These are phyloP conservation scores for Schrankia costaestrigalis DNA, from an alignment of 2,888 invertebrate genomes.

Conservation along the genomic window DNA sequence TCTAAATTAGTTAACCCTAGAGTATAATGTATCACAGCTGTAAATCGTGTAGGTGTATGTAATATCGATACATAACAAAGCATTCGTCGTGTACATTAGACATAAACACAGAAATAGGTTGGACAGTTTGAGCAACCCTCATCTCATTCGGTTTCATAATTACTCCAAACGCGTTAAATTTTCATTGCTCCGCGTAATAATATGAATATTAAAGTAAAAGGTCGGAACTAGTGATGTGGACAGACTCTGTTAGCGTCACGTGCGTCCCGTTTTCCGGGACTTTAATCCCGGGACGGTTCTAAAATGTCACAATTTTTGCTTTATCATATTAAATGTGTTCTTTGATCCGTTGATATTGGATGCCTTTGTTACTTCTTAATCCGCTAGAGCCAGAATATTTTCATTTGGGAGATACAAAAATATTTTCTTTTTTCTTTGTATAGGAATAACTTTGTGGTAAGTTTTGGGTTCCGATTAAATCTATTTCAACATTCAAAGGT, in stretches of 20 bases:
- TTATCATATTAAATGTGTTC: constrained; percentile 17
- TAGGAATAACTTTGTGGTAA: no score
- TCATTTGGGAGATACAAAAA: no score
- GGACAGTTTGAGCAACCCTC: constrained; percentile 23
- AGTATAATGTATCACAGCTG: no score
- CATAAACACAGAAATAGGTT: constrained; percentile 21
- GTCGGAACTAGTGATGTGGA: constrained; percentile 33
- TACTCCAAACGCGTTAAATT: constrained; percentile 34
- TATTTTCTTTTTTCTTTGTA: no score
- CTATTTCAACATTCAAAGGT: no score
- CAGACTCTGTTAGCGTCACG: constrained; percentile 20
- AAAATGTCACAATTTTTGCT: constrained; percentile 17
- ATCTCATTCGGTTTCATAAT: constrained; percentile 31
- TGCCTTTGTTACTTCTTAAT: constrained; percentile 22
- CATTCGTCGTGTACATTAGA: no score
- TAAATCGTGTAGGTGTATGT: no score
- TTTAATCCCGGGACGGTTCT: constrained; percentile 27
- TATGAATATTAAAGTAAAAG: constrained; percentile 39
- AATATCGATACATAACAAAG: no score
- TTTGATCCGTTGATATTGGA: constrained; percentile 24
- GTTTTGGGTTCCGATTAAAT: no score
- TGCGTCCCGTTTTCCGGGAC: constrained; percentile 32
- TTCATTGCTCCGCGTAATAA: constrained; percentile 36
- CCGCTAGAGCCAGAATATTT: no score
- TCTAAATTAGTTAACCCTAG: no score